Evolutionary conservation across 2,888 invertebrate species (phyloP).

Genomic region (Anthrax anthrax): DNA sequence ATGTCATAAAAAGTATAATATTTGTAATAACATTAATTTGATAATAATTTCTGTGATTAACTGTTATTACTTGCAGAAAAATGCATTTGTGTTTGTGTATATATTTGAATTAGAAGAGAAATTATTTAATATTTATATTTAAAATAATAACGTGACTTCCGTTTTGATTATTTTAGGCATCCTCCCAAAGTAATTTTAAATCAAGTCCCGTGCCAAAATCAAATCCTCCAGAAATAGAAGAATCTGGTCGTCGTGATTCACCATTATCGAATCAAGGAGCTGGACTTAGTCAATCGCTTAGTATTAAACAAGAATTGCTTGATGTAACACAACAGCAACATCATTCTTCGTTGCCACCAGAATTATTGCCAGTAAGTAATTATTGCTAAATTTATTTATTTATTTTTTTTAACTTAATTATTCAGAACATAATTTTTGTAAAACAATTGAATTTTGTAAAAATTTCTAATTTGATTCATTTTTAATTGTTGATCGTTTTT

Average conservation of each 20-base stretch:
- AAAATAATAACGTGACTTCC: too few relatives aligned
- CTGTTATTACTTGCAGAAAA: too few relatives aligned
- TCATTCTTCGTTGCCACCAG: constrained; percentile 30
- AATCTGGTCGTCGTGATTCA: constrained; percentile 32
- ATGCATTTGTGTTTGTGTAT: too few relatives aligned
- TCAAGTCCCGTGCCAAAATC: constrained; percentile 51
- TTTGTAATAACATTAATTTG: too few relatives aligned
- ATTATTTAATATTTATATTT: too few relatives aligned
- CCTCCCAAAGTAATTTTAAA: constrained; percentile 49
- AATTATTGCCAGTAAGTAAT: constrained; percentile 34
- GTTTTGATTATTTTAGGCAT: constrained; percentile 35
- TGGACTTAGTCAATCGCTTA: constrained; percentile 33
- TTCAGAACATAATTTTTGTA: neutral
- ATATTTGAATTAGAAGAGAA: too few relatives aligned
- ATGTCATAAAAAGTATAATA: too few relatives aligned
- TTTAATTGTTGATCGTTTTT: constrained; percentile 4
- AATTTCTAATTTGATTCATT: neutral
- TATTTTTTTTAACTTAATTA: neutral
- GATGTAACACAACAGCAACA: constrained; percentile 32
- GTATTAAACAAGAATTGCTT: constrained; percentile 35
- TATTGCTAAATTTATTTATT: constrained; percentile 1
- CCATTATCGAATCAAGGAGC: constrained; percentile 29
- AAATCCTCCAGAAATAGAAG: constrained; percentile 41
- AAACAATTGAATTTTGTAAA: neutral
- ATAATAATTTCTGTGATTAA: too few relatives aligned